Conservation (phyloP, 2,888 invertebrate species). For the Machimus atricapillus region DNA sequence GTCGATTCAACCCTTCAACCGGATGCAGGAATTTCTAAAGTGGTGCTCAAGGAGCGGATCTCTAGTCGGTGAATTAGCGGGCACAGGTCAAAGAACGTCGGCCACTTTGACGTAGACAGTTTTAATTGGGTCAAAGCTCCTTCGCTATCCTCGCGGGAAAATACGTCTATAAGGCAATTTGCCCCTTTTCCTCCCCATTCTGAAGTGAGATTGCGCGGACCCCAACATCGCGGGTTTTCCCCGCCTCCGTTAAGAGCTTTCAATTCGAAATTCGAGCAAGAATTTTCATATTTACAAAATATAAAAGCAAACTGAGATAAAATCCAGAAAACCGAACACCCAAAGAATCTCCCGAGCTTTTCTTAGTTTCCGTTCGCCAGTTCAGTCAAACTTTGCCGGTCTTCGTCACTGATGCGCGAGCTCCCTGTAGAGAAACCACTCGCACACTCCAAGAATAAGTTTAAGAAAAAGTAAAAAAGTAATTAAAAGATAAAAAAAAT, state of each 20-base stretch:
- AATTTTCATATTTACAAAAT: slow-evolving; percentile 24
- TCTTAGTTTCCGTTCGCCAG: not conserved
- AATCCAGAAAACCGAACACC: slow-evolving; percentile 29
- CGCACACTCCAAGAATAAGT: not conserved
- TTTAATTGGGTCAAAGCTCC: slow-evolving; percentile 29
- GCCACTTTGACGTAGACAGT: not conserved
- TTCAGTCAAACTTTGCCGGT: slow-evolving; percentile 31
- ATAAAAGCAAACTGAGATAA: slow-evolving; percentile 29
- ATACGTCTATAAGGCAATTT: not conserved
- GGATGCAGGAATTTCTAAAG: not conserved
- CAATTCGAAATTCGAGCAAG: slow-evolving; percentile 26
- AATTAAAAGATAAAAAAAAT: not conserved
- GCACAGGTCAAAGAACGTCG: slow-evolving; percentile 29
- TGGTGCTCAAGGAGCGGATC: not conserved
- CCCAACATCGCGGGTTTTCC: not conserved
- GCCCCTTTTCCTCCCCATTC: not conserved
- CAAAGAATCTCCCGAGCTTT: slow-evolving; percentile 25
- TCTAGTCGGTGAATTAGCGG: not conserved
- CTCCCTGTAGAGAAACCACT: not conserved
- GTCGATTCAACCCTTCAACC: not conserved
- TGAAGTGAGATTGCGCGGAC: not conserved
- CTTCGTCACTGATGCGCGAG: slow-evolving; percentile 5
- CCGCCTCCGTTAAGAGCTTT: not conserved
- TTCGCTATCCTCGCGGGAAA: not conserved
- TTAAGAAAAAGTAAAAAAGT: not conserved